phyloP scores from a whole-genome alignment of 2,888 invertebrate genomes.

The Lasioglossum figueresi region DNA sequence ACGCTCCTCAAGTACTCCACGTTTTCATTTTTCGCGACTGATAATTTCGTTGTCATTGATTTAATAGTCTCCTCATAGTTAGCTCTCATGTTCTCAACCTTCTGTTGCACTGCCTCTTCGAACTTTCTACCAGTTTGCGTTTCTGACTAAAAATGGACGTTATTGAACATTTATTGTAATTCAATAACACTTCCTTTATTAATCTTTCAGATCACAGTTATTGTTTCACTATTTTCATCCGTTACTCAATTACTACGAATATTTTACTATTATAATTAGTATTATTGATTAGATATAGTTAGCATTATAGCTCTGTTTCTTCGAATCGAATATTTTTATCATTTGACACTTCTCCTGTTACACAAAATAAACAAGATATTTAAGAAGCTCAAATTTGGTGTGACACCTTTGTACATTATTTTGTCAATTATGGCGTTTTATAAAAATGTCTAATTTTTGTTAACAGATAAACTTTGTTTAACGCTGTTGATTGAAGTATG shows the following conservation, averaged over 20 bases:
- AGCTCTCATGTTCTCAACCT: conserved; percentile 21
- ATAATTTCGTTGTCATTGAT: conserved; percentile 29
- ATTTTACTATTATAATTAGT: not conserved
- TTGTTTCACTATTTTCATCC: not conserved
- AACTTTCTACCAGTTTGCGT: conserved; percentile 7
- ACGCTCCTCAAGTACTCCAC: conserved; percentile 48
- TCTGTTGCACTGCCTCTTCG: conserved; percentile 30
- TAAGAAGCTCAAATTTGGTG: not conserved
- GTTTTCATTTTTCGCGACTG: conserved; percentile 18
- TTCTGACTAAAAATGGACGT: conserved; percentile 35
- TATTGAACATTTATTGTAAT: not conserved
- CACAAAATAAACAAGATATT: not conserved
- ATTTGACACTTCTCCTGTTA: not conserved
- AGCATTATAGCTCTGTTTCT: not conserved
- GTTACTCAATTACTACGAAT: not conserved
- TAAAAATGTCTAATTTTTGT: not conserved
- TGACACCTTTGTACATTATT: not conserved
- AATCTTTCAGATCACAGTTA: not conserved
- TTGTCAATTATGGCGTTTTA: not conserved
- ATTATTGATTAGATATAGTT: not conserved
- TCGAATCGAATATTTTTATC: not conserved
- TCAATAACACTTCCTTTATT: not conserved
- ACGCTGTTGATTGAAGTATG: not conserved
- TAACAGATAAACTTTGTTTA: not conserved
- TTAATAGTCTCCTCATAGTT: conserved; percentile 41